Conservation (phyloP, 1,140 invertebrate species). For the Frieseomelitta varia region DNA sequence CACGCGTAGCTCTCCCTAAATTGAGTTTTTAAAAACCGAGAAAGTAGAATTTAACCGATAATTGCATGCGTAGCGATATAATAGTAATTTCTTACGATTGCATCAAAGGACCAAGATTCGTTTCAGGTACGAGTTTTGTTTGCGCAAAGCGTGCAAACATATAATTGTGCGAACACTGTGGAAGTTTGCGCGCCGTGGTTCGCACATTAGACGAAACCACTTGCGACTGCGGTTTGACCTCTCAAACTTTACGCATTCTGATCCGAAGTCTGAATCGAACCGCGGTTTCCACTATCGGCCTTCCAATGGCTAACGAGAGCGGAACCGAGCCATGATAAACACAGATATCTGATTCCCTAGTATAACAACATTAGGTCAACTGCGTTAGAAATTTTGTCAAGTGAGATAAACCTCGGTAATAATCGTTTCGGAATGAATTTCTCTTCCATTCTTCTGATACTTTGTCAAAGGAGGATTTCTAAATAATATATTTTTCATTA, state of each 20-base stretch:
- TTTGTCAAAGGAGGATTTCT: not conserved
- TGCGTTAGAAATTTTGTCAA: not conserved
- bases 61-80: no score
- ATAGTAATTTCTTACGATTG: no score
- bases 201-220: conserved; percentile 16
- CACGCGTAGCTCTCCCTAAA: no score
- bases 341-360: conserved; percentile 6
- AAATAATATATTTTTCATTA: no score
- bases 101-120: no score
- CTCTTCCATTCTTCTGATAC: not conserved
- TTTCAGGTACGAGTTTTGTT: not conserved
- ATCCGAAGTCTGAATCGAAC: conserved; percentile 18
- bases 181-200: not conserved
- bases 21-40: no score
- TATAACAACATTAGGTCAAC: not conserved
- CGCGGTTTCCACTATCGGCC: conserved; percentile 32
- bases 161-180: not conserved
- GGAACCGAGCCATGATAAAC: conserved; percentile 27
- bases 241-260: conserved; percentile 41
- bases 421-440: not conserved
- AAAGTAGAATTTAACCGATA: no score
- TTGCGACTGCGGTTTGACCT: conserved; percentile 42
- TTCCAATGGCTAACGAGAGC: not conserved
- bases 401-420: not conserved
- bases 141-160: not conserved